Evolutionary conservation across 2,888 invertebrate species (phyloP).

Genomic region (Labia minor): DNA sequence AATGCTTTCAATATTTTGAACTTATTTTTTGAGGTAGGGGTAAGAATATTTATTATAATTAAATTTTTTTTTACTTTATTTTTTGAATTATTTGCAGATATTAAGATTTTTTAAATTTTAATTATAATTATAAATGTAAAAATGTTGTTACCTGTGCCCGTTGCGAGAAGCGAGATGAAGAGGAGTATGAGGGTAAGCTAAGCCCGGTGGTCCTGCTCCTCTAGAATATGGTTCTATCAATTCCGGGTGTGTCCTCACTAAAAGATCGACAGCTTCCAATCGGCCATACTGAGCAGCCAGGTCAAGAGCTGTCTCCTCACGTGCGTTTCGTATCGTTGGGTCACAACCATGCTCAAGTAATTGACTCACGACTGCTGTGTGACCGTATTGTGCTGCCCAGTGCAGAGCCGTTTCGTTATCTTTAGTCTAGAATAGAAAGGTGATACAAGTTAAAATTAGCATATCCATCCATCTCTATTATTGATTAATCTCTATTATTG

Average conservation of each 20-base stretch:
- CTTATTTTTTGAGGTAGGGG: too few species aligned
- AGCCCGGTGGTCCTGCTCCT: slow-evolving; percentile 37
- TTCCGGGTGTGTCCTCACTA: slow-evolving; percentile 74
- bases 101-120: too few species aligned
- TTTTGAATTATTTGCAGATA: too few species aligned
- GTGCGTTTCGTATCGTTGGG: slow-evolving; percentile 73
- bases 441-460: too few species aligned
- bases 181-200: slow-evolving; percentile 58
- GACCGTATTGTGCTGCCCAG: slow-evolving; percentile 87
- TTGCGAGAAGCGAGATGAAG: slow-evolving; percentile 89
- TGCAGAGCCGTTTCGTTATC: slow-evolving; percentile 88
- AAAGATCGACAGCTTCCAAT: slow-evolving; percentile 75
- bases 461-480: too few species aligned
- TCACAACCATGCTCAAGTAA: slow-evolving; percentile 78
- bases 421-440: slow-evolving; percentile 57
- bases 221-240: slow-evolving; percentile 55
- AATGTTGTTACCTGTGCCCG: slow-evolving; percentile 83
- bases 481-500: too few species aligned
- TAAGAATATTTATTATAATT: too few species aligned
- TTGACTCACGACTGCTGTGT: slow-evolving; percentile 70
- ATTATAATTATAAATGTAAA: too few species aligned
- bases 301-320: slow-evolving; percentile 86
- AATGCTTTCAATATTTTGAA: too few species aligned
- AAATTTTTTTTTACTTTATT: too few species aligned
- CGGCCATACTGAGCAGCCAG: slow-evolving; percentile 88